Evolutionary conservation across 2,888 invertebrate genomes (phyloP).

Genomic region (Clepsis dumicolana): DNA sequence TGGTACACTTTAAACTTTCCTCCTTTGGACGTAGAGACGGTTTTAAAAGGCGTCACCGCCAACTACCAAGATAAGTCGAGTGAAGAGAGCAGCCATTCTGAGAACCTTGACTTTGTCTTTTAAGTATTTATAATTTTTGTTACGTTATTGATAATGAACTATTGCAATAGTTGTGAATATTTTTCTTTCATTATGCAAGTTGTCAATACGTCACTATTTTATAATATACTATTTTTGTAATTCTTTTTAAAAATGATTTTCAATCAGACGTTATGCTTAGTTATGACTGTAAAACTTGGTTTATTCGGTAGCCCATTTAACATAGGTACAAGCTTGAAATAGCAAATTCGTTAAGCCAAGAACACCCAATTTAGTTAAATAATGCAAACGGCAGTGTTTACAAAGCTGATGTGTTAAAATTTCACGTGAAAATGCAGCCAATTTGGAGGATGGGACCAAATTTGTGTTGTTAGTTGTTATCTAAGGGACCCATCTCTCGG

Average conservation of each 20-base stretch:
- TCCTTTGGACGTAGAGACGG: slow-evolving; percentile 31
- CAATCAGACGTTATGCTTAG: neutral
- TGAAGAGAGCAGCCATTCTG: slow-evolving; percentile 22
- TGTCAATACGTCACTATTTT: neutral
- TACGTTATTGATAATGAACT: neutral
- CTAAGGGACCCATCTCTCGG: slow-evolving; percentile 71
- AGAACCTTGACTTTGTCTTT: slow-evolving; percentile 68
- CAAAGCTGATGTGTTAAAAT: slow-evolving; percentile 74
- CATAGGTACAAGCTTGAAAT: neutral
- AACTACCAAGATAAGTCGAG: slow-evolving; percentile 17
- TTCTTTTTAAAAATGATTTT: neutral
- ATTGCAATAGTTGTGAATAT: neutral
- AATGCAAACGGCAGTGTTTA: slow-evolving; percentile 62
- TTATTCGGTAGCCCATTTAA: neutral
- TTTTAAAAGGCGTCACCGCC: neutral
- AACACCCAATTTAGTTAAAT: slow-evolving; percentile 43
- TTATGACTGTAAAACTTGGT: neutral
- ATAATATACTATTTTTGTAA: neutral
- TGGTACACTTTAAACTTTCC: slow-evolving; percentile 62
- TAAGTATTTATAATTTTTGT: slow-evolving; percentile 63
- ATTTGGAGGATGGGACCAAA: slow-evolving; percentile 80
- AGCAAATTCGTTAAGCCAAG: slow-evolving; percentile 27
- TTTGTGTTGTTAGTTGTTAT: slow-evolving; percentile 81
- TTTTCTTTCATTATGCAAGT: neutral
- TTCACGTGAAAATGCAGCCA: slow-evolving; percentile 80